phyloP scores from a whole-genome alignment of 2,797 vertebrate species.

The Gastrophryne carolinensis region DNA sequence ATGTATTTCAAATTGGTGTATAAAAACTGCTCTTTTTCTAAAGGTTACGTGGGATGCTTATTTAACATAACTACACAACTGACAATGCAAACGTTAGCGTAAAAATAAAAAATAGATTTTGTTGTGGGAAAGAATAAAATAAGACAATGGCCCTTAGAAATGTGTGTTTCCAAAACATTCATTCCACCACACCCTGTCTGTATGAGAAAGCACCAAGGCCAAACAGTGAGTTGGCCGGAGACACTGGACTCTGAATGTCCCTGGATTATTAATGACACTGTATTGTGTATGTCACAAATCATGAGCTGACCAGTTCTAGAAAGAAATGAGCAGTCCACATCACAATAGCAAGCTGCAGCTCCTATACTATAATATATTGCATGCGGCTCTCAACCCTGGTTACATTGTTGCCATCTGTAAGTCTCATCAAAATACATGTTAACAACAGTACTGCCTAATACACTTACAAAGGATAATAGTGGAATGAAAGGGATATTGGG shows the following conservation, averaged over 20 bases:
- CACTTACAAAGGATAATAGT: too few species aligned
- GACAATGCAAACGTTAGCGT: too few species aligned
- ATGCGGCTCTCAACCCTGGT: too few species aligned
- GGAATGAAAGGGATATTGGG: too few species aligned
- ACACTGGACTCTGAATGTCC: constrained; percentile 10
- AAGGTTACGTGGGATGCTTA: too few species aligned
- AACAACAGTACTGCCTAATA: too few species aligned
- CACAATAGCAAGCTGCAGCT: background rate
- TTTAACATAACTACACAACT: too few species aligned
- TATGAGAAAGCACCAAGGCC: constrained; percentile 38
- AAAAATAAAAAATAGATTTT: background rate
- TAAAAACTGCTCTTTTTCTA: too few species aligned
- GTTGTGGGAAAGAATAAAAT: constrained; percentile 38
- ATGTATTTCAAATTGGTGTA: too few species aligned
- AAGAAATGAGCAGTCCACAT: background rate
- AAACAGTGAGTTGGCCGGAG: constrained; percentile 35
- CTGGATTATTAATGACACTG: background rate
- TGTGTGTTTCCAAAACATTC: constrained; percentile 44
- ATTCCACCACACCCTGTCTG: constrained; percentile 45
- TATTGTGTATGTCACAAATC: constrained; percentile 5
- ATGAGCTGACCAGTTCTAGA: background rate
- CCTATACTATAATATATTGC: too few species aligned
- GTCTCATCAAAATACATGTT: too few species aligned
- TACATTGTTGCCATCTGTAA: too few species aligned
- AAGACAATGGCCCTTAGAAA: constrained; percentile 36